Conservation (phyloP, 2,797 vertebrate species). For the Epinephelus coioides region DNA sequence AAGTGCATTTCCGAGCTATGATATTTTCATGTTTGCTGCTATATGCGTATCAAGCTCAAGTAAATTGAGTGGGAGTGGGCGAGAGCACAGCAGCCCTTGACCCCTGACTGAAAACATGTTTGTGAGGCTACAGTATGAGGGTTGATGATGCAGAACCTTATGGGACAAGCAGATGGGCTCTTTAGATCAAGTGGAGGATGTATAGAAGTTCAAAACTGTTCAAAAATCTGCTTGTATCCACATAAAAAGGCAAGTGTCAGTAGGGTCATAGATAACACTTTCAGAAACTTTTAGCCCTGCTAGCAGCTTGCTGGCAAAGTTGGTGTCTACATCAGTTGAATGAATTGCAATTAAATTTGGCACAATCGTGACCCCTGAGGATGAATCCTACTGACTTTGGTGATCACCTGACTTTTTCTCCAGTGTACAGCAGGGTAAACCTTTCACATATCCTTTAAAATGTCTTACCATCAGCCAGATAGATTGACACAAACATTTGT, state of each 20-base stretch:
- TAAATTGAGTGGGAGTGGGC: no score
- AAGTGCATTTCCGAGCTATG: no score
- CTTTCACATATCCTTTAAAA: no score
- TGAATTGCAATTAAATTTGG: background rate
- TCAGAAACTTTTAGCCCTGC: background rate
- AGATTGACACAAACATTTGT: background rate
- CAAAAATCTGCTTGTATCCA: background rate
- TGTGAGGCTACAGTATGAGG: background rate
- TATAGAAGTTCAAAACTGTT: background rate
- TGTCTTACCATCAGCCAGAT: background rate
- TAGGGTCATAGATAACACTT: background rate
- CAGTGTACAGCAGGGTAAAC: no score
- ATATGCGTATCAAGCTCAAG: no score
- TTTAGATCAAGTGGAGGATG: background rate
- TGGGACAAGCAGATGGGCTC: background rate
- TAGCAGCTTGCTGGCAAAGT: background rate
- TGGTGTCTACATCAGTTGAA: no score
- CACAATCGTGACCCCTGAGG: background rate
- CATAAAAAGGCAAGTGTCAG: background rate
- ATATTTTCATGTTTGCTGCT: no score
- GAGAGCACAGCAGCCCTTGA: background rate
- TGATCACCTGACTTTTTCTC: no score
- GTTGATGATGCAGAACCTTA: no score
- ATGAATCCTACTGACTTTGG: background rate
- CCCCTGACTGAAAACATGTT: background rate